phyloP scores from a whole-genome alignment of 2,888 invertebrate genomes.

The Plagiodera versicolora region DNA sequence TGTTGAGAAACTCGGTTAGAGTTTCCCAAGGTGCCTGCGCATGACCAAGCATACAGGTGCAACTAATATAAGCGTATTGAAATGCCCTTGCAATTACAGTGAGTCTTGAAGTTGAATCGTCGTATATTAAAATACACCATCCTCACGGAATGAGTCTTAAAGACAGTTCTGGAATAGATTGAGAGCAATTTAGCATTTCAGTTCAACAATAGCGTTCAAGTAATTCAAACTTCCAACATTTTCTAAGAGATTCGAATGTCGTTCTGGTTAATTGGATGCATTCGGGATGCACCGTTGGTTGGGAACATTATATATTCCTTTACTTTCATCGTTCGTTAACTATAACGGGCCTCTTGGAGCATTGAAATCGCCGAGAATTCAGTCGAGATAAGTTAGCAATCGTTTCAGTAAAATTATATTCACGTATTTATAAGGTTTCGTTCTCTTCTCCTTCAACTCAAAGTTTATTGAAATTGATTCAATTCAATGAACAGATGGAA shows the following conservation, averaged over 20 bases:
- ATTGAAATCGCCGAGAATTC: neutral
- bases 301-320: neutral
- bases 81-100: no score
- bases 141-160: neutral
- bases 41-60: no score
- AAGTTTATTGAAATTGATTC: no score
- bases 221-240: slow-evolving; percentile 16
- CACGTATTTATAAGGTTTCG: no score
- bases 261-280: slow-evolving; percentile 28
- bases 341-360: neutral
- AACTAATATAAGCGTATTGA: no score
- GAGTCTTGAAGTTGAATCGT: neutral
- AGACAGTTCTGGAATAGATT: neutral
- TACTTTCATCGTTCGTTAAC: neutral
- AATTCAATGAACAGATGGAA: no score
- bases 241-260: slow-evolving; percentile 23
- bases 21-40: no score
- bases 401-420: no score
- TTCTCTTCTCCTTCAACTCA: no score
- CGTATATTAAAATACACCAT: neutral
- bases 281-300: slow-evolving; percentile 6
- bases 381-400: neutral
- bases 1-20: no score
- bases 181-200: slow-evolving; percentile 18
- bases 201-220: slow-evolving; percentile 21